Conservation (phyloP, 2,113 vertebrate genomes). For the Rhabdomys dilectus region DNA sequence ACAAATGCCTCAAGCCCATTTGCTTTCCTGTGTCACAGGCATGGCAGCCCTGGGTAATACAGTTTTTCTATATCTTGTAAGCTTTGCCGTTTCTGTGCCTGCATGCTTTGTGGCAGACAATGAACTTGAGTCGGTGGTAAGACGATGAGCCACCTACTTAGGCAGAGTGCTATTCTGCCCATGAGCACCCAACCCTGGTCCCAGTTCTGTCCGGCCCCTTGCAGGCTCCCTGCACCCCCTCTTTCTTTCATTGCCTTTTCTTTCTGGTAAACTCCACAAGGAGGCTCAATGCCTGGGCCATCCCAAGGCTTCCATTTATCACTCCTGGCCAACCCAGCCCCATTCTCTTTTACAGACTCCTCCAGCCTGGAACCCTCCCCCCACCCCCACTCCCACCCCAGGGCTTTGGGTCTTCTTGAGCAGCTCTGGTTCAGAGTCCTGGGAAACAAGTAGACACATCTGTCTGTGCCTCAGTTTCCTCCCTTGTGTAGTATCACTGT, state of each 20-base stretch:
- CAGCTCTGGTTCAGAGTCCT: neutral
- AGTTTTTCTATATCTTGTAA: neutral
- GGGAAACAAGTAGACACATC: neutral
- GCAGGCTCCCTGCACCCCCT: neutral
- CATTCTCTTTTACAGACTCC: neutral
- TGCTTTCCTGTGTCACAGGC: neutral
- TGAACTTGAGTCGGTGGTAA: neutral
- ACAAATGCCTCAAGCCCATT: neutral
- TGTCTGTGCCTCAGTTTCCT: neutral
- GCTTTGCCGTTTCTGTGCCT: neutral
- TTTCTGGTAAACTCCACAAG: neutral
- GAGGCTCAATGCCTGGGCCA: neutral
- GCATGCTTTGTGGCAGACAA: neutral
- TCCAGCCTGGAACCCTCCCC: neutral
- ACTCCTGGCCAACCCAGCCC: neutral
- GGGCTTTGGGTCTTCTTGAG: neutral
- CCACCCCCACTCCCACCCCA: too few species aligned
- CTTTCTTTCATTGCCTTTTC: neutral
- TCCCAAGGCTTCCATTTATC: neutral
- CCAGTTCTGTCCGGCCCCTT: neutral
- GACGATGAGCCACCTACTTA: neutral
- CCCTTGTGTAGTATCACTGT: accelerated
- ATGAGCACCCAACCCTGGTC: neutral
- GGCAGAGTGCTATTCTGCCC: neutral
- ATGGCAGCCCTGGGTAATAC: neutral